Conservation (phyloP, 1,140 invertebrate species). For the Cylas formicarius region DNA sequence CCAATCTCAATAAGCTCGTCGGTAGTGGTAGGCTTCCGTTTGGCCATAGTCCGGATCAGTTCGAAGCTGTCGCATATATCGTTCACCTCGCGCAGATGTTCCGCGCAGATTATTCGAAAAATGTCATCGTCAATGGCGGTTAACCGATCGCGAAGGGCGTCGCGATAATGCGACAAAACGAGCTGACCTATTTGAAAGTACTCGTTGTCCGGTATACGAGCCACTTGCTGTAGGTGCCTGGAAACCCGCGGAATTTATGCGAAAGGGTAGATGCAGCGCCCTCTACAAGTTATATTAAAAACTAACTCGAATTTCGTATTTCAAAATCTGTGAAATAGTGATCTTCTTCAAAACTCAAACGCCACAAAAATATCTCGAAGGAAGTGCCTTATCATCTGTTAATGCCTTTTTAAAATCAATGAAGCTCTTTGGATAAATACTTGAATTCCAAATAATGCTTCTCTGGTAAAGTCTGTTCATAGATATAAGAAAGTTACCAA, state of each 20-base stretch:
- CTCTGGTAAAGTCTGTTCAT: no score
- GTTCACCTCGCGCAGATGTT: slow-evolving; percentile 29
- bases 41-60: slow-evolving; percentile 24
- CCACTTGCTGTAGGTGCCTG: slow-evolving; percentile 23
- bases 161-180: slow-evolving; percentile 21
- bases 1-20: slow-evolving; percentile 55
- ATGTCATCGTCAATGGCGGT: slow-evolving; percentile 18
- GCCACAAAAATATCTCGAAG: no score
- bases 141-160: slow-evolving; percentile 20
- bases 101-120: slow-evolving; percentile 22
- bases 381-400: no score
- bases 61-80: slow-evolving; percentile 30
- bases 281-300: no score
- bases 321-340: no score
- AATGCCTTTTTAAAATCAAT: no score
- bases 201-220: slow-evolving; percentile 27
- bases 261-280: no score
- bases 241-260: not conserved
- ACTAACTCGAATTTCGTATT: no score
- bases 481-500: no score
- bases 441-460: no score
- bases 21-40: slow-evolving; percentile 26
- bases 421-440: no score
- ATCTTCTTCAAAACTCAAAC: no score
- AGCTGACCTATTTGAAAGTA: slow-evolving; percentile 27